Conservation (phyloP, 2,888 invertebrate species). For the Leucoma salicis region DNA sequence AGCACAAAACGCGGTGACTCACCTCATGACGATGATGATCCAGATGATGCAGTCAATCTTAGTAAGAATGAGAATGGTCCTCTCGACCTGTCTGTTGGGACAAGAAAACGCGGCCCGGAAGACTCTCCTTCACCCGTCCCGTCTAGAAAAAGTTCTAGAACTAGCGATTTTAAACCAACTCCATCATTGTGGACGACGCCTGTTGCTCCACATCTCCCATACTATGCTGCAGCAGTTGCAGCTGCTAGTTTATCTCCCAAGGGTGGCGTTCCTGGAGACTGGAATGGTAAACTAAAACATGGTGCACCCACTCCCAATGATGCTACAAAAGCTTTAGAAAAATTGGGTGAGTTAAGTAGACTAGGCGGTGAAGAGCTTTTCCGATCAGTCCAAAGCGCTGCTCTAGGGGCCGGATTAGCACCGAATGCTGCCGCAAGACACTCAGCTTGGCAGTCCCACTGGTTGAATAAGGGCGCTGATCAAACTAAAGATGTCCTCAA, state of each 20-base stretch:
- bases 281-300: constrained; percentile 92
- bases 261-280: constrained; percentile 83
- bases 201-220: constrained; percentile 89
- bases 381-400: constrained; percentile 82
- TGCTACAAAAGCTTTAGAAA: constrained; percentile 93
- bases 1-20: constrained; percentile 86
- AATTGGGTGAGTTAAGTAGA: constrained; percentile 95
- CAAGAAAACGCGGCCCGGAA: constrained; percentile 87
- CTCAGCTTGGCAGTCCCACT: constrained; percentile 98
- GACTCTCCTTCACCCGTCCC: constrained; percentile 84
- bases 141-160: constrained; percentile 85
- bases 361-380: constrained; percentile 90
- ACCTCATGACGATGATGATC: constrained; percentile 77
- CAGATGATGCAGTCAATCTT: constrained; percentile 87
- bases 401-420: constrained; percentile 72
- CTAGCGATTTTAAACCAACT: constrained; percentile 86
- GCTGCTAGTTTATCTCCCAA: constrained; percentile 89
- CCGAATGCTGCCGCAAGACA: constrained; percentile 86
- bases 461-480: constrained; percentile 97
- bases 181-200: constrained; percentile 91
- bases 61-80: constrained; percentile 88
- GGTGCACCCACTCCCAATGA: constrained; percentile 86
- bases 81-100: constrained; percentile 89
- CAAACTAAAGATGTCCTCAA: constrained; percentile 97
- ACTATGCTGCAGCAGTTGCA: constrained; percentile 90